Percentiles rank a stretch among this genome's conserved stretches.
These are phyloP conservation scores for Nomada lathburiana DNA, from an alignment of 2,888 invertebrate genomes.

Conservation along the genomic window DNA sequence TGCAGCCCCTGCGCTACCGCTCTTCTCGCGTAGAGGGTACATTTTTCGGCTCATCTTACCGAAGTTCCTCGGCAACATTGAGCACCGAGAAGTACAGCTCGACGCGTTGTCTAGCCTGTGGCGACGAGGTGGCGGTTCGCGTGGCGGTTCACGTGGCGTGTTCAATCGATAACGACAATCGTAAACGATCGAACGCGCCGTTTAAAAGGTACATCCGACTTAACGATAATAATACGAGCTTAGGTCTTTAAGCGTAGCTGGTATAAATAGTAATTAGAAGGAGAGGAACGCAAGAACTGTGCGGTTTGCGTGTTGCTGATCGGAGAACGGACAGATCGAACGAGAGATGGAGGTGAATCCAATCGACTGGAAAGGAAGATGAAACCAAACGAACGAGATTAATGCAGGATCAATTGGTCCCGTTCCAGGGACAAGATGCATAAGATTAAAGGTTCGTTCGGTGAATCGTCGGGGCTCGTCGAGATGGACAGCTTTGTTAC, in stretches of 20 bases:
- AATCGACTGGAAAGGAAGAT: slow-evolving; percentile 4
- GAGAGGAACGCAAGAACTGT: neutral
- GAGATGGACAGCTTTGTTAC: slow-evolving; percentile 52
- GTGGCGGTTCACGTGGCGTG: slow-evolving; percentile 52
- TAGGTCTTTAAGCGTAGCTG: slow-evolving; percentile 62
- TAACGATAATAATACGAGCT: slow-evolving; percentile 66
- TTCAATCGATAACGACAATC: slow-evolving; percentile 55
- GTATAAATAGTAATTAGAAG: slow-evolving; percentile 27
- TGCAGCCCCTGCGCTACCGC: slow-evolving; percentile 19
- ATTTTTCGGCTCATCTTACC: slow-evolving; percentile 45
- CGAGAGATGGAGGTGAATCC: neutral
- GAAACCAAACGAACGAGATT: slow-evolving; percentile 10
- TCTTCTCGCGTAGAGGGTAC: slow-evolving; percentile 2
- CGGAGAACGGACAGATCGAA: slow-evolving; percentile 11
- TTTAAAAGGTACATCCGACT: slow-evolving; percentile 47
- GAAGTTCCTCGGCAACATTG: slow-evolving; percentile 39
- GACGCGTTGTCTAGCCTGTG: slow-evolving; percentile 32
- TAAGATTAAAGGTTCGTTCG: slow-evolving; percentile 33
- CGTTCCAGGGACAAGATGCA: slow-evolving; percentile 30
- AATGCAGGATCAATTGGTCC: slow-evolving; percentile 29
- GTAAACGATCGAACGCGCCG: slow-evolving; percentile 38
- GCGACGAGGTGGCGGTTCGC: slow-evolving; percentile 49
- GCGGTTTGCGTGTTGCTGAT: slow-evolving; percentile 27
- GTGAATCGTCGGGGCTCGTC: slow-evolving; percentile 47
- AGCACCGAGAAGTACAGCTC: slow-evolving; percentile 46